These are phyloP conservation scores for Heliothis subflexa DNA, from an alignment of 1,140 invertebrate species.

Conservation along the genomic window DNA sequence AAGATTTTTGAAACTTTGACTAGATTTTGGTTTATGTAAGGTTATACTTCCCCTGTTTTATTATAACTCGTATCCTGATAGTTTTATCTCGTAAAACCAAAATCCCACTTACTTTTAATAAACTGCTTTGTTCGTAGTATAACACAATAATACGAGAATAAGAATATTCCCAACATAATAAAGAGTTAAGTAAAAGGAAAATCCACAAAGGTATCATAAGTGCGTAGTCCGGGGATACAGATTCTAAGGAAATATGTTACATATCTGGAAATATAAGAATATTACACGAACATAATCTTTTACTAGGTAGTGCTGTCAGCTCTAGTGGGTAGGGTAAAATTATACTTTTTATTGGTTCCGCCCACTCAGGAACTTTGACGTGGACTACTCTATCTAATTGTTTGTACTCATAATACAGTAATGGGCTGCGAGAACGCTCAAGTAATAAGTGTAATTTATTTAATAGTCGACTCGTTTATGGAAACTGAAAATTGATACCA, in stretches of 20 bases:
- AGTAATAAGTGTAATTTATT: slow-evolving; percentile 7
- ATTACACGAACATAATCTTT: slow-evolving; percentile 6
- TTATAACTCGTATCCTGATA: no score
- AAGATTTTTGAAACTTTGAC: no score
- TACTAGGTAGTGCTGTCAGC: not conserved
- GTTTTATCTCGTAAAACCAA: no score
- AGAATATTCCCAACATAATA: not conserved
- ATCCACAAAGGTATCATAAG: slow-evolving; percentile 5
- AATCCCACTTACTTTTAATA: not conserved
- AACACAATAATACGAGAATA: slow-evolving; percentile 8
- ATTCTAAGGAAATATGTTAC: slow-evolving; percentile 4
- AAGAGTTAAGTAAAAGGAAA: slow-evolving; percentile 13
- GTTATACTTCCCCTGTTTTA: no score
- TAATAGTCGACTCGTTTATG: not conserved
- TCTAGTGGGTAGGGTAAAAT: slow-evolving; percentile 3
- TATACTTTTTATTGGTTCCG: not conserved
- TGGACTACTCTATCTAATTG: slow-evolving; percentile 14
- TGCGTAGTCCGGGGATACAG: not conserved
- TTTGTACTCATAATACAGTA: slow-evolving; percentile 6
- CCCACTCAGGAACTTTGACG: not conserved
- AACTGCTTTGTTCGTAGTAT: not conserved
- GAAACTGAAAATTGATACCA: not conserved
- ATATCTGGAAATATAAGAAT: slow-evolving; percentile 14
- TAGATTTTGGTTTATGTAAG: no score
- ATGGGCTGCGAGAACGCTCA: slow-evolving; percentile 2